phyloP scores from a whole-genome alignment of 2,888 invertebrate species.

The Melangyna quadrimaculata region DNA sequence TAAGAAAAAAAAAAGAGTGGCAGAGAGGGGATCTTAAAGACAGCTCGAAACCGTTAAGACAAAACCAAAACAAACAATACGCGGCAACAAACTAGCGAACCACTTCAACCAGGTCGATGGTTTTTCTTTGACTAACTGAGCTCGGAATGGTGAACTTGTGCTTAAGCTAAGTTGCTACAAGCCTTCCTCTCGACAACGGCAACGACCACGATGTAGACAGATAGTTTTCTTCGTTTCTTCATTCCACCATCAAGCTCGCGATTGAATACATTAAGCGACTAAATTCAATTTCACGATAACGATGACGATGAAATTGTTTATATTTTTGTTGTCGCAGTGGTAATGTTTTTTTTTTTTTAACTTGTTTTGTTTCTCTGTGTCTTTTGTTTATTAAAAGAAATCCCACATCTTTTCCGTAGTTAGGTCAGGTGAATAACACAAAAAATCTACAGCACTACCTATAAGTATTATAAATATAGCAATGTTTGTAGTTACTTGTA shows the following conservation, averaged over 20 bases:
- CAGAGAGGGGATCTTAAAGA: neutral
- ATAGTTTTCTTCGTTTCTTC: constrained; percentile 64
- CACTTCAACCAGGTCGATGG: constrained; percentile 61
- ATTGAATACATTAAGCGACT: constrained; percentile 23
- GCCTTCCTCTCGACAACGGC: neutral
- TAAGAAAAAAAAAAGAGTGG: neutral
- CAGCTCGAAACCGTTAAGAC: constrained; percentile 34
- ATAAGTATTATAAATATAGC: neutral
- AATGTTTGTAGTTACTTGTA: neutral
- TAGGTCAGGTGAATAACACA: constrained; percentile 60
- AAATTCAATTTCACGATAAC: neutral
- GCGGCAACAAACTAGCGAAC: neutral
- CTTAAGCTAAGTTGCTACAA: constrained; percentile 29
- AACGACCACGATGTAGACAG: neutral
- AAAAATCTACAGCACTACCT: constrained; percentile 15
- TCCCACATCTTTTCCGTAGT: constrained; percentile 47
- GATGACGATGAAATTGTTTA: constrained; percentile 43
- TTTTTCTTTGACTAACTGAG: constrained; percentile 63
- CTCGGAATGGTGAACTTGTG: constrained; percentile 37
- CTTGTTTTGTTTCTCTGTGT: constrained; percentile 17
- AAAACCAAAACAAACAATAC: constrained; percentile 18
- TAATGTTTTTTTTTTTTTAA: constrained; percentile 5
- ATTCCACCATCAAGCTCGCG: constrained; percentile 48
- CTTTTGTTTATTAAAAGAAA: constrained; percentile 22
- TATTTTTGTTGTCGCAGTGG: constrained; percentile 43